phyloP scores from a whole-genome alignment of 2,113 vertebrate species.

The Nothoprocta pentlandii region DNA sequence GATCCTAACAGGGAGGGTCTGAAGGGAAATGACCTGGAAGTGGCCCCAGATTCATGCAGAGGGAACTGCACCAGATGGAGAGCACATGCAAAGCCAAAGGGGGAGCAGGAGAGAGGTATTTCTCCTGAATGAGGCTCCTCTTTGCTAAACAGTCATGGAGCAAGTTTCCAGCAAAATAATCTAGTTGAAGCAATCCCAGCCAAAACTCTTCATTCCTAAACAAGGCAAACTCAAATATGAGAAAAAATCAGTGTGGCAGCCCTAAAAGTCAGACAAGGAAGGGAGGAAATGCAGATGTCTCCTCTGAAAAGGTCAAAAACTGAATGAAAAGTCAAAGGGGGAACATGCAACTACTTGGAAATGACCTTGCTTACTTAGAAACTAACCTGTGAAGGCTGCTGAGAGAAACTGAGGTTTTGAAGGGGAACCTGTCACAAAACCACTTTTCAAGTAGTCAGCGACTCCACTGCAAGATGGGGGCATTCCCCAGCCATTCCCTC shows the following conservation, averaged over 20 bases:
- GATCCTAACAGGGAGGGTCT: rapidly evolving
- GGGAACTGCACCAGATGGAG: not conserved
- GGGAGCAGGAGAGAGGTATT: not conserved
- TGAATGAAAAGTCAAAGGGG: rapidly evolving
- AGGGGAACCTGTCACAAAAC: rapidly evolving
- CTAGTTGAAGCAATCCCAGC: not conserved
- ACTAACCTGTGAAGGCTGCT: not conserved
- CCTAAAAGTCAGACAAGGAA: not conserved
- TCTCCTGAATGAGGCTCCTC: not conserved
- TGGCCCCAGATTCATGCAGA: not conserved
- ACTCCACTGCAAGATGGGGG: rapidly evolving
- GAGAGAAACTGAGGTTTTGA: not conserved
- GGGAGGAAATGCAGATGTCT: rapidly evolving
- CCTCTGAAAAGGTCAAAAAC: not conserved
- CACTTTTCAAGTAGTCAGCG: rapidly evolving
- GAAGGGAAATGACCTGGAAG: not conserved
- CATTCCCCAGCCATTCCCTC: rapidly evolving
- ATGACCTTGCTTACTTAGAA: too few relatives aligned
- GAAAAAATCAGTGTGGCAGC: not conserved
- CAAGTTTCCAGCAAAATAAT: not conserved
- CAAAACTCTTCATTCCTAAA: not conserved
- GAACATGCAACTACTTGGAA: not conserved
- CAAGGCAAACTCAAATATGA: not conserved
- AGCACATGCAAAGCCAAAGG: not conserved
- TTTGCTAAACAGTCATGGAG: not conserved